These are phyloP conservation scores for Hyppa rectilinea DNA, from an alignment of 2,888 invertebrate species.

Conservation along the genomic window DNA sequence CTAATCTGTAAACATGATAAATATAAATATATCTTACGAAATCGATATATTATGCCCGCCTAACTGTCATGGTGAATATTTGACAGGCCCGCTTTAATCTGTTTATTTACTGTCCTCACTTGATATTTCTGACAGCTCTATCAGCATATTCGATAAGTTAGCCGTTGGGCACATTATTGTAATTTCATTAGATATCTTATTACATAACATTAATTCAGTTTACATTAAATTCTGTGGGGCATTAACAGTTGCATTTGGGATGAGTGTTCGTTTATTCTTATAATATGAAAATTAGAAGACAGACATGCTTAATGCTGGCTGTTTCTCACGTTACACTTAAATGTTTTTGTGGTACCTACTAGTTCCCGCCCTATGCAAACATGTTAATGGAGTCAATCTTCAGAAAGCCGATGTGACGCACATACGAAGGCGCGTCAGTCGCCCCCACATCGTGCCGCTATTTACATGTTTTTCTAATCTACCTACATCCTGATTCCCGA, in stretches of 20 bases:
- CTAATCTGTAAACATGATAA: conserved; percentile 13
- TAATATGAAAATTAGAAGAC: conserved; percentile 62
- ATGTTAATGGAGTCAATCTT: conserved; percentile 66
- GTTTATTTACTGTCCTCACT: conserved; percentile 41
- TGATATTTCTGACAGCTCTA: conserved; percentile 50
- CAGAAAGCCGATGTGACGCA: conserved; percentile 58
- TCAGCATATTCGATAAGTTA: conserved; percentile 49
- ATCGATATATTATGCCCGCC: conserved; percentile 28
- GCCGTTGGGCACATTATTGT: conserved; percentile 38
- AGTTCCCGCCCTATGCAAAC: conserved; percentile 48
- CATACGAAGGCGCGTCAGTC: conserved; percentile 60
- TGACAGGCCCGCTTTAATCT: conserved; percentile 44
- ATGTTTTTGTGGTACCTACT: conserved; percentile 11
- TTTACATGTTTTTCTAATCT: conserved; percentile 87
- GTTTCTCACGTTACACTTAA: conserved; percentile 61
- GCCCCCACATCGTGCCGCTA: conserved; percentile 70
- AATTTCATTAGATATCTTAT: conserved; percentile 57
- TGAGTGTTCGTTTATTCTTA: conserved; percentile 56
- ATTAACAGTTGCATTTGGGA: conserved; percentile 38
- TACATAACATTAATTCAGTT: conserved; percentile 46
- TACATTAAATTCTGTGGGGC: conserved; percentile 26
- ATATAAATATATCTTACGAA: conserved; percentile 23
- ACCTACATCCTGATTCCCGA: conserved; percentile 80
- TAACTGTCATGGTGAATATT: conserved; percentile 44
- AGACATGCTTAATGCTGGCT: conserved; percentile 23